phyloP scores from a whole-genome alignment of 2,888 invertebrate genomes.

The Timandra comae region DNA sequence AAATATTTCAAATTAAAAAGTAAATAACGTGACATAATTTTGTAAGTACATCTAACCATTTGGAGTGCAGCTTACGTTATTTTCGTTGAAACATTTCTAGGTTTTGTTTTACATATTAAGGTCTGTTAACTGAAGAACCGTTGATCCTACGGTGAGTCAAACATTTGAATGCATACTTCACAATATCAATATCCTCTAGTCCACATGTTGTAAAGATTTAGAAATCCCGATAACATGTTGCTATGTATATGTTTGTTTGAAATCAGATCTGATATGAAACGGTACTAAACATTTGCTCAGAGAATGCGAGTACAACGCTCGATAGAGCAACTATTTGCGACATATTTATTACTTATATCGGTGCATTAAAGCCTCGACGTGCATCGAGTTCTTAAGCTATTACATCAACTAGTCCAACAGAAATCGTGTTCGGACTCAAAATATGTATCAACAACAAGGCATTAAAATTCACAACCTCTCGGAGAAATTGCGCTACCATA shows the following conservation, averaged over 20 bases:
- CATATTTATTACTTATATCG: constrained; percentile 26
- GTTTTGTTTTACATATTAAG: no score
- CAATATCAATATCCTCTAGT: no score
- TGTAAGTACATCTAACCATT: no score
- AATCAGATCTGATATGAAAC: constrained; percentile 8
- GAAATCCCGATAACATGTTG: no score
- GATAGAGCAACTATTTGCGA: constrained; percentile 17
- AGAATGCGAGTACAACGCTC: constrained; percentile 13
- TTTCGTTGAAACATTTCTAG: no score
- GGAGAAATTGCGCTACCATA: constrained; percentile 13
- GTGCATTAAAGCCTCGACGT: constrained; percentile 26
- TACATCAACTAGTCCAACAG: constrained; percentile 31
- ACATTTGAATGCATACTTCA: no score
- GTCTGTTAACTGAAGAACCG: no score
- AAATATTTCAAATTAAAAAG: no score
- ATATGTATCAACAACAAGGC: constrained; percentile 13
- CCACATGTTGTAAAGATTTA: no score
- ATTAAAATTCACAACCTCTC: constrained; percentile 11
- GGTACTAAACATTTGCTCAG: constrained; percentile 10
- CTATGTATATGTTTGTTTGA: constrained; percentile 23
- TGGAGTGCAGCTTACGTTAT: no score
- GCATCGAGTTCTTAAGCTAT: constrained; percentile 27
- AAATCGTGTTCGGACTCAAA: constrained; percentile 33
- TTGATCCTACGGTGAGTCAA: no score
- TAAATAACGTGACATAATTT: no score